phyloP scores from a whole-genome alignment of 2,888 invertebrate genomes.

The Lysandra bellargus region DNA sequence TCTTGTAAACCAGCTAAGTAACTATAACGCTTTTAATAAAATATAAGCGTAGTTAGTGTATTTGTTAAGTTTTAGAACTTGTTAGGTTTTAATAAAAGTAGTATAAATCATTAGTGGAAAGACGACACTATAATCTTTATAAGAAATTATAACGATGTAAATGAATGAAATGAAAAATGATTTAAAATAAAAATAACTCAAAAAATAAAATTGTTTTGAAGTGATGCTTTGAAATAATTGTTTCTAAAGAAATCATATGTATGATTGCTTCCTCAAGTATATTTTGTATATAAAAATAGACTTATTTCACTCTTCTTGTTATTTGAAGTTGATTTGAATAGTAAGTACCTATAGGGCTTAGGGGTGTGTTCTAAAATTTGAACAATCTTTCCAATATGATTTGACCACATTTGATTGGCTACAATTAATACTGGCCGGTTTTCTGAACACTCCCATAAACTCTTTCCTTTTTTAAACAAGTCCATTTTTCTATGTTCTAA shows the following conservation, averaged over 20 bases:
- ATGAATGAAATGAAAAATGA: constrained; percentile 52
- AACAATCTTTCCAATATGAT: too few species aligned
- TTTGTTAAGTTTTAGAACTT: constrained; percentile 27
- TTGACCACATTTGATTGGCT: too few species aligned
- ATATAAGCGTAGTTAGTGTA: constrained; percentile 63
- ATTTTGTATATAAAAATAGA: constrained; percentile 40
- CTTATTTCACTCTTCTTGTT: background rate
- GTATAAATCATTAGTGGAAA: constrained; percentile 35
- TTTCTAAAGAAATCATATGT: constrained; percentile 48
- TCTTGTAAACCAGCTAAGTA: constrained; percentile 35
- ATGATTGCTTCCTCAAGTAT: constrained; percentile 48
- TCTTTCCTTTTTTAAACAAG: background rate
- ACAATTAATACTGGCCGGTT: too few species aligned
- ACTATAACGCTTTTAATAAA: constrained; percentile 57
- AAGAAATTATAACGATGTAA: constrained; percentile 39
- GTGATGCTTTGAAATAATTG: constrained; percentile 65
- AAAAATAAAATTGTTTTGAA: constrained; percentile 53
- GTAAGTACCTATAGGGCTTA: background rate
- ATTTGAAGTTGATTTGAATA: background rate
- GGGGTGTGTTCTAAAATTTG: background rate
- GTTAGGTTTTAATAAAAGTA: constrained; percentile 31
- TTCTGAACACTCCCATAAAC: background rate
- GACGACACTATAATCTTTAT: background rate
- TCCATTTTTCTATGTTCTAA: constrained; percentile 52
- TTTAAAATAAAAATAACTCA: constrained; percentile 46